Evolutionary conservation across 2,797 vertebrate genomes (phyloP), one percentile per base, ranked within the genome.

Genomic region (Myripristis murdjan): DNA sequence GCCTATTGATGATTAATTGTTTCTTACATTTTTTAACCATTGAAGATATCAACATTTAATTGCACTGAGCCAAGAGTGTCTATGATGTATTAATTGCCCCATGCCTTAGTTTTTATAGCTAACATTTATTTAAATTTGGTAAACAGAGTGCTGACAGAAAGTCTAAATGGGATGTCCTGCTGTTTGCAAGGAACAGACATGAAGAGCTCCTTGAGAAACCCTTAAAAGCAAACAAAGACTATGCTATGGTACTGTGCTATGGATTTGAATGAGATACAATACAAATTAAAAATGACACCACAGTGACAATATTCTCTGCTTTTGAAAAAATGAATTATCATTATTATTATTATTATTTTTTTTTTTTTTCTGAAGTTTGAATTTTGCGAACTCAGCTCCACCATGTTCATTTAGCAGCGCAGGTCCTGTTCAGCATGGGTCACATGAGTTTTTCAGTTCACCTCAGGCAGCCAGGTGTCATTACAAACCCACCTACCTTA

Each of bases 401-500:
- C 12, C 33, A 28, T 10, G 33, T 31, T 12, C 4, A 4, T 39
- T 39, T 37, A 11, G 12, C 46, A 53, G 49, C 46, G 14, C 10
- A 39, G 3, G 6, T 72, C 22, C 54, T 37, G 15, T 52, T 64
- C 46, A 46, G 59, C 35, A 31, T 28, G 59, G 33, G 35, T 65
- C 54, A 66, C 48, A 43, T 26, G 15, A 53, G 12, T 15, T 48
- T 48, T 53, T 64, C 23, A 48, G 49, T 43, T 75, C 58, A 71
- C 15, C 9, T 61, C 48, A 41, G 70, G 52, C 44, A 55, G 22
- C 43, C 60, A 85, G 64, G 66, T 85, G 72, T 79, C 72, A 43
- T 23, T 52, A 24, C 73, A 81, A 87, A 85, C 76, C 46, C 2
- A 59, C 5, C 41, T 43, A 73, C 62, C 65, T 86, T 85, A 70